These are phyloP conservation scores for Ondatra zibethicus DNA, from an alignment of 2,113 vertebrate species.

Conservation along the genomic window DNA sequence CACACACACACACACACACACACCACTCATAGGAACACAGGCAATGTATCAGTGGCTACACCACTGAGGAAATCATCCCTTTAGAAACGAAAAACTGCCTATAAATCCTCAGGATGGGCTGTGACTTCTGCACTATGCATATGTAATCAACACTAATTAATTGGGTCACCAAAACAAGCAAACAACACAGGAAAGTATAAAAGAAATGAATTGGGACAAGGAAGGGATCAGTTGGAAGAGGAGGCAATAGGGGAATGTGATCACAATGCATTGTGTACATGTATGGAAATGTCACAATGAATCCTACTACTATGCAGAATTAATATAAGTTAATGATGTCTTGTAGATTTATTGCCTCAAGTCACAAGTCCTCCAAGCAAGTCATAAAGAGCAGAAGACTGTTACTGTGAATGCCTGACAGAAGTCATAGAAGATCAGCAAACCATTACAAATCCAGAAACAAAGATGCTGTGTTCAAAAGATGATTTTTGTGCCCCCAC, in stretches of 20 bases:
- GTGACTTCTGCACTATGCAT: too few relatives aligned
- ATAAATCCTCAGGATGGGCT: not conserved
- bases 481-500: not conserved
- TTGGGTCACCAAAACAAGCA: not conserved
- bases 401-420: not conserved
- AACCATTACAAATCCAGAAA: not conserved
- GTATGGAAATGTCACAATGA: not conserved
- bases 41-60: not conserved
- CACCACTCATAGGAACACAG: not conserved
- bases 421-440: not conserved
- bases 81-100: not conserved
- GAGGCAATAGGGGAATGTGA: not conserved
- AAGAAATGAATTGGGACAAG: not conserved
- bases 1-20: too few relatives aligned
- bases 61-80: too few relatives aligned
- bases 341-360: not conserved
- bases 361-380: not conserved
- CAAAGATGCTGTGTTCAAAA: rapidly evolving
- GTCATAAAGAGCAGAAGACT: not conserved
- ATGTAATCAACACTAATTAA: not conserved
- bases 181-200: not conserved
- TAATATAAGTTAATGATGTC: not conserved
- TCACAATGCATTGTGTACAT: too few relatives aligned
- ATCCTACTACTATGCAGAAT: too few relatives aligned
- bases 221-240: not conserved